Base-by-base conservation (phyloP, 2,888 invertebrate genomes). In the Rhamnusium bicolor region DNA sequence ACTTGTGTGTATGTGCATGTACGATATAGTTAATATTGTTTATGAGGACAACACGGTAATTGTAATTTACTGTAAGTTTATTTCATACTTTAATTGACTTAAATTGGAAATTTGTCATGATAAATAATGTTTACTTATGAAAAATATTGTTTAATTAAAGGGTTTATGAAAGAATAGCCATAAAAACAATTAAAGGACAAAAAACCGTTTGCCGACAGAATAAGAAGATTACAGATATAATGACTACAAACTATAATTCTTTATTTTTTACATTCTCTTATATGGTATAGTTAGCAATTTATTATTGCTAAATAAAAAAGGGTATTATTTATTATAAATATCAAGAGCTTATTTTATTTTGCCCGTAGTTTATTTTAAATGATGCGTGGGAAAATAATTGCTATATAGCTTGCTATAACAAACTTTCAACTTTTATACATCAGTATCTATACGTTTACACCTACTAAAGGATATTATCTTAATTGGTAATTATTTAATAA, bases 351-450 rank as follows among this genome's bases (percentile, higher is more conserved):
- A 12, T 40, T 4, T 40, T 12, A 40, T 32, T 29, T 29, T 32
- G 53, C 32, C 53, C 40, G 8, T 21, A 53, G 65, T 65, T 56
- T 56, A 8, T n/a, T 18, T 51, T 67, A 24, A 32, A 56, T 56
- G 32, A 67, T 54, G 66, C 66, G 66, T 67, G 56, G 66, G 66
- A 54, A 67, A 67, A 24, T 67, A 67, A 67, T 67, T 67, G 66
- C 66, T 18, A 46, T 32, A 54, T 46, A 3, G n/a, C 16, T 54
- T 54, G 19, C 54, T 12, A 40, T 54, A 53, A 61, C 32, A 32
- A 67, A 40, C 56, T 56, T 67, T 67, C 67, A 12, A 67, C 56
- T 67, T 67, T 67, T 54, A 29, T 21, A 18, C 19, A 6, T 18
- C 29, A 27, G 5, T 10, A 16, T 46, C 40, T 27, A 24, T 60